phyloP scores from a whole-genome alignment of 2,113 vertebrate species.

The Microtus oregoni region DNA sequence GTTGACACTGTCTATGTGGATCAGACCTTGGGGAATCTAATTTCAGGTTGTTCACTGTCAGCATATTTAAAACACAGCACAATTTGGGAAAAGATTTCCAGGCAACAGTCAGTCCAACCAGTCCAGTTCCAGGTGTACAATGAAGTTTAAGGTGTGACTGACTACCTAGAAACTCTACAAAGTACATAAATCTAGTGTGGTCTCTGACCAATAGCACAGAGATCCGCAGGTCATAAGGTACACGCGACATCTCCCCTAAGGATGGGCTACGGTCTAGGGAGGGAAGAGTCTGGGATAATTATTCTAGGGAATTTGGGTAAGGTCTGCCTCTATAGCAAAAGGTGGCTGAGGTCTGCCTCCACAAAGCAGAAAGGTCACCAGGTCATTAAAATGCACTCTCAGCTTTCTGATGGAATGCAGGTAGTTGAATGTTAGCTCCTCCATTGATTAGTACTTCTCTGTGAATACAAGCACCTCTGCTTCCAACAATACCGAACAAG shows the following conservation, averaged over 20 bases:
- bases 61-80: neutral
- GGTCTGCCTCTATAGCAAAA: neutral
- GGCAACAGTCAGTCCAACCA: neutral
- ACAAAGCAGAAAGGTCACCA: neutral
- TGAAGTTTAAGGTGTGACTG: neutral
- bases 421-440: neutral
- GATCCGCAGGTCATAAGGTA: neutral
- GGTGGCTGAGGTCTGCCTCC: neutral
- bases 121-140: neutral
- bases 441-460: neutral
- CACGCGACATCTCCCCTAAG: neutral
- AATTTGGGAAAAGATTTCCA: neutral
- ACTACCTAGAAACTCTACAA: neutral
- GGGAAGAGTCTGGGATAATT: neutral
- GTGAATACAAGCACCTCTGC: neutral
- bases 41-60: too few relatives aligned
- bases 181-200: neutral
- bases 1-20: too few relatives aligned
- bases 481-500: neutral
- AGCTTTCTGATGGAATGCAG: neutral
- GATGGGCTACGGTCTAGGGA: neutral
- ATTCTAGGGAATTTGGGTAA: neutral
- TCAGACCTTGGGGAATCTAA: neutral
- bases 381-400: neutral
- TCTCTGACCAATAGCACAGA: neutral